A percentile compares a stretch with the other conserved stretches of the same genome.
phyloP scores from a whole-genome alignment of 2,888 invertebrate genomes.

The Drosophila subquinaria region DNA sequence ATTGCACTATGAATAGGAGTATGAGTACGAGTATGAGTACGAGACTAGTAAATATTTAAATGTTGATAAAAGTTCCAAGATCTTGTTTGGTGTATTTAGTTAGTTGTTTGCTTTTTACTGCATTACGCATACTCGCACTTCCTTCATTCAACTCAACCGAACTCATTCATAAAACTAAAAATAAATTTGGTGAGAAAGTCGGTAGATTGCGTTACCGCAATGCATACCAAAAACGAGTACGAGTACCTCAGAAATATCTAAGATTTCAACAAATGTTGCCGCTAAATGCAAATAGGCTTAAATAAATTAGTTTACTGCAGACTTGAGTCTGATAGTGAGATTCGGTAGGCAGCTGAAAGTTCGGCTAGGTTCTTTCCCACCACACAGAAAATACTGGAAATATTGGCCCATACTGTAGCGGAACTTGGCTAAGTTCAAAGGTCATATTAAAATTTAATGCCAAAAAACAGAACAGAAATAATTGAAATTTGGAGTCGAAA shows the following conservation, averaged over 20 bases:
- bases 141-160: slow-evolving; percentile 51
- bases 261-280: slow-evolving; percentile 66
- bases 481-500: slow-evolving; percentile 63
- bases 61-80: slow-evolving; percentile 59
- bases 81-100: slow-evolving; percentile 40
- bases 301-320: slow-evolving; percentile 56
- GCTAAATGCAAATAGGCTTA: slow-evolving; percentile 70
- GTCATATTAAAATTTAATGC: slow-evolving; percentile 64
- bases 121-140: slow-evolving; percentile 83
- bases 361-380: slow-evolving; percentile 50
- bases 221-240: slow-evolving; percentile 11
- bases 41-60: slow-evolving; percentile 60
- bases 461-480: slow-evolving; percentile 32
- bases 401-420: slow-evolving; percentile 56
- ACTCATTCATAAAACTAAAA: slow-evolving; percentile 78
- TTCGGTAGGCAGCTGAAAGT: slow-evolving; percentile 55
- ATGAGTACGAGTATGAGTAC: slow-evolving; percentile 22
- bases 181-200: slow-evolving; percentile 63
- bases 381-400: slow-evolving; percentile 35
- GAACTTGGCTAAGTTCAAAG: slow-evolving; percentile 71
- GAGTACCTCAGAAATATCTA: slow-evolving; percentile 53
- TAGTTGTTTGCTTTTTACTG: slow-evolving; percentile 77
- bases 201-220: slow-evolving; percentile 32
- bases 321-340: slow-evolving; percentile 51
- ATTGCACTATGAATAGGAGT: slow-evolving; percentile 51